Percentiles rank a stretch among this genome's conserved stretches.
These are phyloP conservation scores for Hippocampus zosterae DNA, from an alignment of 2,113 vertebrate species.

Conservation along the genomic window DNA sequence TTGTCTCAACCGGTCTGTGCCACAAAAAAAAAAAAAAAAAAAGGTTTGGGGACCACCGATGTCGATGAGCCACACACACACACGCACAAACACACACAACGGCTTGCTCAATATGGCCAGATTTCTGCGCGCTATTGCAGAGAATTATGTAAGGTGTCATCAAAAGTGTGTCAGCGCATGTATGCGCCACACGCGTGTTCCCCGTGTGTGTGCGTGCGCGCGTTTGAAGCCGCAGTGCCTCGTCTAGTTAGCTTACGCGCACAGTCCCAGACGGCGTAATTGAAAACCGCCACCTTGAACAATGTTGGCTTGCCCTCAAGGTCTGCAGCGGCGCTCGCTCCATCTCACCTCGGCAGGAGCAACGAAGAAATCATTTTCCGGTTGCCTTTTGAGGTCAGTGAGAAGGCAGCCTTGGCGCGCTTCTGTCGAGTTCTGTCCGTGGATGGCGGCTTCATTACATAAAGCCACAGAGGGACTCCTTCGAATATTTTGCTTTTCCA, in stretches of 20 bases:
- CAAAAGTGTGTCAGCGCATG: constrained; percentile 1
- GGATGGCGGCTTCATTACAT: constrained; percentile 9
- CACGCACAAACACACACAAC: neutral
- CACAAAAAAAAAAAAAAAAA: too few species aligned
- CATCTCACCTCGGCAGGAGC: constrained; percentile 16
- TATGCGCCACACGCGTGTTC: neutral
- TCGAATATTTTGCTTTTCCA: neutral
- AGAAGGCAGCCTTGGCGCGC: constrained; percentile 26
- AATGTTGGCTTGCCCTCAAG: constrained; percentile 46
- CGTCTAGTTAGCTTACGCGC: neutral
- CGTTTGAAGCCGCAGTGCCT: too few species aligned
- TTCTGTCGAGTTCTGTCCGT: constrained; percentile 7
- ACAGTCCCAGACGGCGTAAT: constrained; percentile 35
- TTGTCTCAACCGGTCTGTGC: too few species aligned
- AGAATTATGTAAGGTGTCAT: constrained; percentile 11
- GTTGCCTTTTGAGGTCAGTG: constrained; percentile 35
- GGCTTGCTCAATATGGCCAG: neutral
- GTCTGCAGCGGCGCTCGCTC: constrained; percentile 33
- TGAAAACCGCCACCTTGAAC: constrained; percentile 53
- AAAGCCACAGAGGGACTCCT: constrained; percentile 35
- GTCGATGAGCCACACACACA: too few species aligned
- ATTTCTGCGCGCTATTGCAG: constrained; percentile 4
- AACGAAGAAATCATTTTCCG: constrained; percentile 26
- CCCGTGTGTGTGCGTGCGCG: too few species aligned
- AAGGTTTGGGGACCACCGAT: too few species aligned